These are phyloP conservation scores for Tetrapedia diversipes DNA, from an alignment of 2,888 invertebrate species.

Conservation along the genomic window DNA sequence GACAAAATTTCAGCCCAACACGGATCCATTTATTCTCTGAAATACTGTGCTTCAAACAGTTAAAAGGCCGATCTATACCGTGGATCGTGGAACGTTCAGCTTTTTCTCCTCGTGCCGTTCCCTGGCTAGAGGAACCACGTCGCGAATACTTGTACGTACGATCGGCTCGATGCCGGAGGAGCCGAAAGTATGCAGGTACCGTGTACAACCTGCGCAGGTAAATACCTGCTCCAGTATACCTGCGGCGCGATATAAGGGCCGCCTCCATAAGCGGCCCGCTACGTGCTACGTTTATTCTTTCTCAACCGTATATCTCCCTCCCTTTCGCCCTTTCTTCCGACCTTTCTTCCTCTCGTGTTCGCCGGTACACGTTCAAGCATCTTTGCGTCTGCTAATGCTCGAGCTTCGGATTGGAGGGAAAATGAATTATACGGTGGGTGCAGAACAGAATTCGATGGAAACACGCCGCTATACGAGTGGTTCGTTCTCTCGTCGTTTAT, in stretches of 20 bases:
- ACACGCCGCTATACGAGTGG: background rate
- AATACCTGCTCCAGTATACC: conserved; percentile 66
- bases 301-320: conserved; percentile 6
- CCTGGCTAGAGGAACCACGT: conserved; percentile 52
- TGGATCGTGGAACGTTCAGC: conserved; percentile 29
- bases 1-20: too few species aligned
- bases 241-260: conserved; percentile 61
- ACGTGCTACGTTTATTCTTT: conserved; percentile 57
- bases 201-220: conserved; percentile 64
- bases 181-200: conserved; percentile 66
- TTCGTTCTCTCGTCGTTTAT: background rate
- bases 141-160: conserved; percentile 57
- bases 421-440: background rate
- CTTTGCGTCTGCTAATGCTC: conserved; percentile 5
- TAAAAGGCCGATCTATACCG: too few species aligned
- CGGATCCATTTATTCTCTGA: too few species aligned
- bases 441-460: background rate
- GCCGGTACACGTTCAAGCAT: background rate
- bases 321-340: background rate
- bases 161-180: conserved; percentile 48
- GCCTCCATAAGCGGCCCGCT: conserved; percentile 59
- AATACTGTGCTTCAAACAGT: too few species aligned
- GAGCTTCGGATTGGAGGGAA: background rate
- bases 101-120: conserved; percentile 36
- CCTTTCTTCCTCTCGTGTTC: too few species aligned